Base-by-base conservation (phyloP, 2,113 vertebrate genomes). In the Gorsachius goisagi region DNA sequence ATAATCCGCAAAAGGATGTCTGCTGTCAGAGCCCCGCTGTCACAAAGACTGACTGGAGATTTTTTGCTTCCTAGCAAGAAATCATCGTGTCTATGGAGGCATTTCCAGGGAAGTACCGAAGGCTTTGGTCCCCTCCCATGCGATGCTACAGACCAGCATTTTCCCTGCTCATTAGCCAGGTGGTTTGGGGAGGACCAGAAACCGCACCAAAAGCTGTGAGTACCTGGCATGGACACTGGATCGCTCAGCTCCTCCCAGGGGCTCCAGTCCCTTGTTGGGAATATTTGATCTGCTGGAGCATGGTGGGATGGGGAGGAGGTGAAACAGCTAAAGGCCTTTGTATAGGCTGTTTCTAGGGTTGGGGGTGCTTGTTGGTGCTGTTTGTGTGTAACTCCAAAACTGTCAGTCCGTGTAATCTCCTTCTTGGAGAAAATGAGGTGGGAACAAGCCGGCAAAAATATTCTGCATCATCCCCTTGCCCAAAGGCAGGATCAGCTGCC, bases 31-130 rank as follows among this genome's bases (percentile, higher is more conserved):
- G 45, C 35, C 33, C n/a, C 0, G 2, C 50, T 74, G 64, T 78
- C 73, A 72, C 49, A 52, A 67, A 85, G 39, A 74, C 45, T 12
- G 11, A 3, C 11, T 10, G 2, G 47, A 63, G 53, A 88, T 63
- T 79, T 95, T 80, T 63, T 52, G 9, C 59, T 90, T 93, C 41
- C 73, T 78, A 85, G n/a, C 13, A 71, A 93, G 49, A 89, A 74
- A 49, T 6, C 12, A 5, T 23, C 0, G 1, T 27, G 30, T 30
- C 55, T 12, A 1, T 67, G 47, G 60, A 74, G 49, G n/a, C 4
- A 4, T 60, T 87, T 66, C 49, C 55, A 66, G 45, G 20, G 27
- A 66, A 85, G 17, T 58, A 39, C 33, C 1, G 3, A 75, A 56
- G 55, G n/a, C 45, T 90, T 93, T 76, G 64, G 3, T 22, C 3